phyloP scores from a whole-genome alignment of 1,140 invertebrate species.

The Trialeurodes vaporariorum region DNA sequence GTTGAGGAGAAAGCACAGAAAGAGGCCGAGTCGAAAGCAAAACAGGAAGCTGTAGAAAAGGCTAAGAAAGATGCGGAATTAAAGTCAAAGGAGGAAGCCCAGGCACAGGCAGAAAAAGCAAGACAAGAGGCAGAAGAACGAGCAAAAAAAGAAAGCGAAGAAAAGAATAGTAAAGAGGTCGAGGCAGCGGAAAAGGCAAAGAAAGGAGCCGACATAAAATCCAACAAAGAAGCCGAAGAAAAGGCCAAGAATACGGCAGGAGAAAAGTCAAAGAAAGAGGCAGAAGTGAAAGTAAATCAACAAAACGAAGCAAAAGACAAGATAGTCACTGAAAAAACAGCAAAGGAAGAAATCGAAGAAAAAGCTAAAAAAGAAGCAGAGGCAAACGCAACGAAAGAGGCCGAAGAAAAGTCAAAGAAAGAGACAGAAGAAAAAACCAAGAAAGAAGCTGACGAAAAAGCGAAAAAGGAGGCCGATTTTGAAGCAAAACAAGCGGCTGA shows the following conservation, averaged over 20 bases:
- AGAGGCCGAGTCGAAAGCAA: conserved; percentile 1
- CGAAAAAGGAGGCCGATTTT: conserved; percentile 13
- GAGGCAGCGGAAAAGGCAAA: conserved; percentile 12
- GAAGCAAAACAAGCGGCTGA: conserved; percentile 27
- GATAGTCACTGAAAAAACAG: conserved; percentile 16
- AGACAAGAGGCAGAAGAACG: conserved; percentile 20
- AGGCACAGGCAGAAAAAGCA: conserved; percentile 21
- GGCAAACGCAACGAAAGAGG: conserved; percentile 14
- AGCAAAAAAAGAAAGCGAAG: conserved; percentile 15
- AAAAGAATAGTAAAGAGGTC: conserved; percentile 15
- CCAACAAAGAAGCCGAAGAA: conserved; percentile 12
- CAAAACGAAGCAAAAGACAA: conserved; percentile 12
- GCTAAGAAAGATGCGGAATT: conserved; percentile 16
- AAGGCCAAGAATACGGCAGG: conserved; percentile 14
- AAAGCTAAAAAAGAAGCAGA: conserved; percentile 16
- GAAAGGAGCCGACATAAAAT: conserved; percentile 9
- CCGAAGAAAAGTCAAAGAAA: conserved; percentile 12
- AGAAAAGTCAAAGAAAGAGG: conserved; percentile 6
- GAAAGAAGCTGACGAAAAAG: conserved; percentile 19
- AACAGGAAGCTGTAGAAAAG: conserved; percentile 10
- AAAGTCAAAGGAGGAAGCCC: conserved; percentile 17
- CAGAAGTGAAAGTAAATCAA: conserved; percentile 2
- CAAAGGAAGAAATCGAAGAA: conserved; percentile 11
- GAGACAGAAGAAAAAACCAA: conserved; percentile 10
- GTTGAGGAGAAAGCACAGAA: conserved; percentile 10